These are phyloP conservation scores for Glomeris maerens DNA, from an alignment of 1,140 invertebrate genomes.

Conservation along the genomic window DNA sequence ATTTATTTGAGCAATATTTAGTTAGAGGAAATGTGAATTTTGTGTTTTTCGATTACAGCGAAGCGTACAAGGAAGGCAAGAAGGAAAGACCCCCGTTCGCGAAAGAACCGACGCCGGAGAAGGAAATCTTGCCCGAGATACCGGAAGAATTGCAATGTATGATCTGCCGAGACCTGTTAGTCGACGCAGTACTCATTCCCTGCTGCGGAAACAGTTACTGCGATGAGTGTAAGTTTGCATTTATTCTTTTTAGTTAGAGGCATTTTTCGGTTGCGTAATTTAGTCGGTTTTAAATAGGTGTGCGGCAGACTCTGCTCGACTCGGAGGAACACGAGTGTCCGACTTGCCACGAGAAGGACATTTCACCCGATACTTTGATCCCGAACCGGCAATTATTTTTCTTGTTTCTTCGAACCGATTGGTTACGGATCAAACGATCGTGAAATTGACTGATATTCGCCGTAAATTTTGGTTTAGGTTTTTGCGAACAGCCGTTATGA, in stretches of 20 bases:
- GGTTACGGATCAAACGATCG: no score
- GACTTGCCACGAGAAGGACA: conserved; percentile 77
- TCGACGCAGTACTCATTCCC: conserved; percentile 89
- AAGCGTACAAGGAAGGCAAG: conserved; percentile 60
- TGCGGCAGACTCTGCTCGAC: conserved; percentile 69
- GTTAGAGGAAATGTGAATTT: background rate
- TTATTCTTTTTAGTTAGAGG: background rate
- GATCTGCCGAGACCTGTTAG: conserved; percentile 82
- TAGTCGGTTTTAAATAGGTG: conserved; percentile 42
- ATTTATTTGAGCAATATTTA: conserved; percentile 3
- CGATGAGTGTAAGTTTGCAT: conserved; percentile 75
- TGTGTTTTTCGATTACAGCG: conserved; percentile 37
- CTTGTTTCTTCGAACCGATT: background rate
- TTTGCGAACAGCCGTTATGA: conserved; percentile 67
- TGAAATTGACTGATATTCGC: background rate
- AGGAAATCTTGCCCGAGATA: conserved; percentile 52
- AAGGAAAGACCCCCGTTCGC: conserved; percentile 47
- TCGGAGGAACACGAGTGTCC: conserved; percentile 91
- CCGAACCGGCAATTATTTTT: conserved; percentile 49
- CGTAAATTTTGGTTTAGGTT: conserved; percentile 32
- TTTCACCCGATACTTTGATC: conserved; percentile 81
- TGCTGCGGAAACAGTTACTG: conserved; percentile 97
- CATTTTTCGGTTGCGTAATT: conserved; percentile 12
- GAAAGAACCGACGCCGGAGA: conserved; percentile 33
- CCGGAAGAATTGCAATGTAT: conserved; percentile 81